Percentiles rank a stretch among this genome's conserved stretches.
phyloP scores from a whole-genome alignment of 2,797 vertebrate genomes.

The Sebastes miniatus region DNA sequence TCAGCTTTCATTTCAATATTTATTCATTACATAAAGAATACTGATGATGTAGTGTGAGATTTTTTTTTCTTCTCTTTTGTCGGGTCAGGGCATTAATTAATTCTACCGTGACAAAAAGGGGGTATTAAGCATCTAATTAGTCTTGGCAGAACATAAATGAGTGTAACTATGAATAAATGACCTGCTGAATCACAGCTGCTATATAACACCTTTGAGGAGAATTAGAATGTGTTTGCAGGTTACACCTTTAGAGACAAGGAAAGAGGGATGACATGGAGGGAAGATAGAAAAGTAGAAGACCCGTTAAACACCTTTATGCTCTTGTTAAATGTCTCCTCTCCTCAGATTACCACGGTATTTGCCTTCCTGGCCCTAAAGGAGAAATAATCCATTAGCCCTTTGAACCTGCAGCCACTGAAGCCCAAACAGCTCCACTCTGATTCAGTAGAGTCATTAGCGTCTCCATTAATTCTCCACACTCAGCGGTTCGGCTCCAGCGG shows the following conservation, averaged over 20 bases:
- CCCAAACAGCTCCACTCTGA: slow-evolving; percentile 8
- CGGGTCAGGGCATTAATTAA: slow-evolving; percentile 46
- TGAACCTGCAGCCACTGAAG: slow-evolving; percentile 37
- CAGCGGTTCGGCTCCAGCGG: slow-evolving; percentile 15
- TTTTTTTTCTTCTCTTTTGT: neutral
- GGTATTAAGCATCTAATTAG: slow-evolving; percentile 61
- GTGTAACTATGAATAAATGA: slow-evolving; percentile 12
- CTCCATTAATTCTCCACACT: slow-evolving; percentile 22
- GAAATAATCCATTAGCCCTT: slow-evolving; percentile 45
- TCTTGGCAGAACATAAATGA: slow-evolving; percentile 31
- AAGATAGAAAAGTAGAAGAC: neutral
- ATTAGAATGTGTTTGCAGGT: slow-evolving; percentile 7
- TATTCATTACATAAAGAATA: slow-evolving; percentile 26
- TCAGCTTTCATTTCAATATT: slow-evolving; percentile 4
- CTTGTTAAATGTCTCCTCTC: neutral
- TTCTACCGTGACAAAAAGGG: slow-evolving; percentile 38
- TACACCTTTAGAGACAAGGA: neutral
- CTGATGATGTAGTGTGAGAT: neutral
- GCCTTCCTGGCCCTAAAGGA: neutral
- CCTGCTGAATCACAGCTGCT: neutral
- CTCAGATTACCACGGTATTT: neutral
- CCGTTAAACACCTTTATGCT: neutral
- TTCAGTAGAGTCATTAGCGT: slow-evolving; percentile 42
- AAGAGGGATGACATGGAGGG: neutral
- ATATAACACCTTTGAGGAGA: neutral